These are phyloP conservation scores for Drosophila tropicalis DNA, from an alignment of 1,140 invertebrate species.

Conservation along the genomic window DNA sequence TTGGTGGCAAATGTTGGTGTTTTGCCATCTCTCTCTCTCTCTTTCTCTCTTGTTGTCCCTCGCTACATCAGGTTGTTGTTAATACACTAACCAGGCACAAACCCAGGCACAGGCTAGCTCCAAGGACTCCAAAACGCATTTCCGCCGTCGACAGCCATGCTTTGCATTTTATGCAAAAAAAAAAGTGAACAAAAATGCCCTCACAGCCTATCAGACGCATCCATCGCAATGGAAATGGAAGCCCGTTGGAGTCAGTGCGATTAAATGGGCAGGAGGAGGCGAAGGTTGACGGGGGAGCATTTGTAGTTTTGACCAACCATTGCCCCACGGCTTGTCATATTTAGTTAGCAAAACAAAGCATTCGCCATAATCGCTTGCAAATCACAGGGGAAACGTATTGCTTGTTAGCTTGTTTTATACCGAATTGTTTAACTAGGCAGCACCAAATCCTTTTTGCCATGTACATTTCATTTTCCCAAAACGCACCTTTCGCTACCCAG, in stretches of 20 bases:
- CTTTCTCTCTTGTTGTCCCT: no score
- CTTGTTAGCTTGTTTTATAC: conserved; percentile 46
- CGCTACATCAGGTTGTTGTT: conserved; percentile 31
- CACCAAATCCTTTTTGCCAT: background rate
- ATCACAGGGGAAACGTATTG: conserved; percentile 53
- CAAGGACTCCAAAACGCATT: conserved; percentile 75
- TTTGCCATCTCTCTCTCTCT: background rate
- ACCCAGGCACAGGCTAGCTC: conserved; percentile 18
- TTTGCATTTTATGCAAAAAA: conserved; percentile 71
- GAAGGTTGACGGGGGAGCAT: background rate
- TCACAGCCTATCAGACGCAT: conserved; percentile 58
- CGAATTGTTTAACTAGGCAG: conserved; percentile 45
- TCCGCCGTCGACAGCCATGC: conserved; percentile 52
- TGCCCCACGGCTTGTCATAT: conserved; percentile 64
- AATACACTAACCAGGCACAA: conserved; percentile 12
- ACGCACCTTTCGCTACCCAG: background rate
- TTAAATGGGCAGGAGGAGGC: background rate
- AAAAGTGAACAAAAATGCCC: background rate
- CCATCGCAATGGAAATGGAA: conserved; percentile 21
- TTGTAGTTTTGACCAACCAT: conserved; percentile 34
- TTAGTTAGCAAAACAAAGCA: conserved; percentile 76
- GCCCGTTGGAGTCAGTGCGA: background rate
- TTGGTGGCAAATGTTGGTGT: conserved; percentile 39
- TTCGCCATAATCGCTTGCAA: conserved; percentile 69
- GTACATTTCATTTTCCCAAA: conserved; percentile 1